Base-by-base conservation (phyloP, 2,797 vertebrate species). In the Siniperca obscura region DNA sequence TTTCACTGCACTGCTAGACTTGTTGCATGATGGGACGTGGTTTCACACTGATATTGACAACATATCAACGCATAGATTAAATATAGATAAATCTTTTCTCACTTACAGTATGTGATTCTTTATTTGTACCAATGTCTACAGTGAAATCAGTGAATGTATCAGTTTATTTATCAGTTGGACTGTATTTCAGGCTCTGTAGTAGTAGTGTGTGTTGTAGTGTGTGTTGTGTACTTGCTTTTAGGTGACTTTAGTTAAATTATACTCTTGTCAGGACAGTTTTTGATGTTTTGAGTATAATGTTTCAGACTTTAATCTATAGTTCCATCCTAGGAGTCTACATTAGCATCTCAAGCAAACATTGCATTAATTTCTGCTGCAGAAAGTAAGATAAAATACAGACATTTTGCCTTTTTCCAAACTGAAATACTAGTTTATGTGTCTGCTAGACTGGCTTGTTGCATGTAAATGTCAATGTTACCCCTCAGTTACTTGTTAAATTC, bases 401-500 rank as follows among this genome's bases (percentile, higher is more conserved):
- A 66, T 74, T 19, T 10, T 10, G 11, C 7, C 0, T 22, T 40
- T 77, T 70, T 44, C 22, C 11, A 27, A 52, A 80, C 74, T 76
- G 50, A 86, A 71, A 70, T 70, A 73, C 71, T 27, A 83, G 71
- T 53, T 73, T 55, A 38, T 61, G 59, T 78, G 50, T 86, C 46
- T 52, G 60, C 52, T 50, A 48, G 74, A 70, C 38, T 59, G 40
- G 11, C 65, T 61, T 64, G 74, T 89, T 82, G 78, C 89, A 67
- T 76, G 89, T 82, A 81, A 91, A 93, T 87, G 83, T 86, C 84
- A 91, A 72, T 92, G 88, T 90, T 92, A 81, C n/a, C 79, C 80
- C 70, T 93, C 94, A 87, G 88, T 66, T 78, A 92, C 90, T 76
- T 87, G 94, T 86, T 86, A 93, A 88, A 95, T 95, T 94, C 89